Percentiles rank a stretch among this genome's conserved stretches.
Conservation (phyloP, 2,797 vertebrate genomes). For the Dipus sagitta region DNA sequence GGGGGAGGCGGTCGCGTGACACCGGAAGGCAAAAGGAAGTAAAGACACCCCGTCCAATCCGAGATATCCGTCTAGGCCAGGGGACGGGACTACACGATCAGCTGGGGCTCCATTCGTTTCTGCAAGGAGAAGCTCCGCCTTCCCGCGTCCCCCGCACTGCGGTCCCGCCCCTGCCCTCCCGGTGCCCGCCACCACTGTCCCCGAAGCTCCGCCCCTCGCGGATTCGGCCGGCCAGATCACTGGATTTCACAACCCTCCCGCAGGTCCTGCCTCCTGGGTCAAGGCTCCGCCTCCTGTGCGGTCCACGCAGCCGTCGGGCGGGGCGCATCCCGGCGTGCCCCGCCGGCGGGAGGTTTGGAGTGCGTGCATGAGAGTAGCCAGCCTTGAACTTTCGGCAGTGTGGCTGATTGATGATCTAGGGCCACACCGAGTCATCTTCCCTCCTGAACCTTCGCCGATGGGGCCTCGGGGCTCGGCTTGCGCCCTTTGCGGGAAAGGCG, state of each 20-base stretch:
- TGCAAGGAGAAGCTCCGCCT: not conserved
- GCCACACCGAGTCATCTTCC: too few relatives aligned
- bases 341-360: slow-evolving; percentile 81
- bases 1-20: slow-evolving; percentile 77
- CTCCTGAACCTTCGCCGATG: not conserved
- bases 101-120: slow-evolving; percentile 28
- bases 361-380: fast-evolving
- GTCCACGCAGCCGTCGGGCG: too few relatives aligned
- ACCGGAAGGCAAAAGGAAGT: slow-evolving; percentile 57
- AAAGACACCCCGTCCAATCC: slow-evolving; percentile 43
- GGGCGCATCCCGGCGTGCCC: slow-evolving; percentile 71
- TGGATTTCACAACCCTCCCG: not conserved
- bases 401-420: not conserved
- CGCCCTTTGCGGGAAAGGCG: not conserved
- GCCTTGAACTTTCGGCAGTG: fast-evolving
- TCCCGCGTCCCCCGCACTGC: not conserved
- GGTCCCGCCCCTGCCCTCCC: slow-evolving; percentile 13
- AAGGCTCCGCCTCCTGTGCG: not conserved
- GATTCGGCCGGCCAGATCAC: not conserved
- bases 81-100: slow-evolving; percentile 46
- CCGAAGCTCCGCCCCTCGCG: not conserved
- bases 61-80: not conserved
- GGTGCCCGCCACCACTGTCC: not conserved
- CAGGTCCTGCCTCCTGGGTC: slow-evolving; percentile 26
- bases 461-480: not conserved